A percentile compares a stretch with the other conserved stretches of the same genome.
These are phyloP conservation scores for Ctenomys sociabilis DNA, from an alignment of 2,113 vertebrate genomes.

Conservation along the genomic window DNA sequence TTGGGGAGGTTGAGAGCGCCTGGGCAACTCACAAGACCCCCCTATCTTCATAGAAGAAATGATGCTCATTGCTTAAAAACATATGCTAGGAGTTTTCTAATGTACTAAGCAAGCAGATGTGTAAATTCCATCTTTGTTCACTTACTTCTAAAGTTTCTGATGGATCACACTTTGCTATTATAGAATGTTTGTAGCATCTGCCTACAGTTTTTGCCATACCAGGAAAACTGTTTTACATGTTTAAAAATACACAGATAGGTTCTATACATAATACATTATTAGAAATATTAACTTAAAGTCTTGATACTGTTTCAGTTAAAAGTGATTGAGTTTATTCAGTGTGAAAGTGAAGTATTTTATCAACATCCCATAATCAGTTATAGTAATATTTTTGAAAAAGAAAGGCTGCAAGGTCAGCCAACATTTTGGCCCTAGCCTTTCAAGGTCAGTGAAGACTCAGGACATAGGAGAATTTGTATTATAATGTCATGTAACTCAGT, in stretches of 20 bases:
- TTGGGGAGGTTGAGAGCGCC: not conserved
- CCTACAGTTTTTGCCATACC: not conserved
- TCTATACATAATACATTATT: not conserved
- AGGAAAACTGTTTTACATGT: not conserved
- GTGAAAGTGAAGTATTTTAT: slow-evolving; percentile 3
- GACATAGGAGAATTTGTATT: no score
- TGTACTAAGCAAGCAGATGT: not conserved
- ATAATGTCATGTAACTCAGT: no score
- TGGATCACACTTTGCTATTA: not conserved
- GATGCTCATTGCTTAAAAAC: not conserved
- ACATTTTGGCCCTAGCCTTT: no score
- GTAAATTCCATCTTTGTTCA: not conserved
- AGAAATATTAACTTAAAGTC: slow-evolving; percentile 34
- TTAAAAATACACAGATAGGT: not conserved
- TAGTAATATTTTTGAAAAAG: slow-evolving; percentile 17
- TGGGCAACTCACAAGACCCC: not conserved
- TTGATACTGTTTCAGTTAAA: slow-evolving; percentile 28
- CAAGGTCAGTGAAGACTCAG: no score
- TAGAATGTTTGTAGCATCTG: not conserved
- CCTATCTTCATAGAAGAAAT: not conserved
- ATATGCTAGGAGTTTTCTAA: not conserved
- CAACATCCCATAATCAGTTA: not conserved
- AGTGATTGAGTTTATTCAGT: not conserved
- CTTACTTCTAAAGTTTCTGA: slow-evolving; percentile 5
- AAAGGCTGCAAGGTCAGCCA: no score